Conservation (phyloP, 2,113 vertebrate genomes). For the Erythrolamprus reginae region DNA sequence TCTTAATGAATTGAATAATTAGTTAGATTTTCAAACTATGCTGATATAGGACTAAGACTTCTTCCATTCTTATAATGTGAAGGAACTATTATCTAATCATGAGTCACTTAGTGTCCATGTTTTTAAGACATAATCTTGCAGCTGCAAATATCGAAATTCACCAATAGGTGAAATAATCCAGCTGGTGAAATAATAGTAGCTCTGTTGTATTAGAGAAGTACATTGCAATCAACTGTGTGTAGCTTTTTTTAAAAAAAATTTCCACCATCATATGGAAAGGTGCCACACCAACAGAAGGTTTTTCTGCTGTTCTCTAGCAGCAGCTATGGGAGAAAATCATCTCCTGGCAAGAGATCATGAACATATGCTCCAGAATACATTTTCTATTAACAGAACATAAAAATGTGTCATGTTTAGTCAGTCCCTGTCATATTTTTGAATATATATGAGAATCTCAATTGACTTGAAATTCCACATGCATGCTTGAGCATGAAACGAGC, state of each 20-base stretch:
- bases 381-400: slow-evolving; percentile 8
- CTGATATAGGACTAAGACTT: neutral
- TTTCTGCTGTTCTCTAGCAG: neutral
- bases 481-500: neutral
- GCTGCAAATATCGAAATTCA: neutral
- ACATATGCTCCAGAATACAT: neutral
- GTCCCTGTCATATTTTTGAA: slow-evolving; percentile 11
- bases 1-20: neutral
- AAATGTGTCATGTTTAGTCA: slow-evolving; percentile 3
- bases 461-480: neutral
- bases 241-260: neutral
- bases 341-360: neutral
- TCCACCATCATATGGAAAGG: neutral
- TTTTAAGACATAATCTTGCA: neutral
- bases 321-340: neutral
- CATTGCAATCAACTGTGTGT: neutral
- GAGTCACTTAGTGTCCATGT: neutral
- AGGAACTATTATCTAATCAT: neutral
- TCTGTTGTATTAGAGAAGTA: neutral
- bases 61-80: neutral
- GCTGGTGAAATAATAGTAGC: neutral
- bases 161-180: too few species aligned
- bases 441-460: neutral
- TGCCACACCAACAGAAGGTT: neutral
- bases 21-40: neutral